Evolutionary conservation across 2,113 vertebrate species (phyloP), one percentile per base, ranked within the genome.

Genomic region (Psittacus erithacus): DNA sequence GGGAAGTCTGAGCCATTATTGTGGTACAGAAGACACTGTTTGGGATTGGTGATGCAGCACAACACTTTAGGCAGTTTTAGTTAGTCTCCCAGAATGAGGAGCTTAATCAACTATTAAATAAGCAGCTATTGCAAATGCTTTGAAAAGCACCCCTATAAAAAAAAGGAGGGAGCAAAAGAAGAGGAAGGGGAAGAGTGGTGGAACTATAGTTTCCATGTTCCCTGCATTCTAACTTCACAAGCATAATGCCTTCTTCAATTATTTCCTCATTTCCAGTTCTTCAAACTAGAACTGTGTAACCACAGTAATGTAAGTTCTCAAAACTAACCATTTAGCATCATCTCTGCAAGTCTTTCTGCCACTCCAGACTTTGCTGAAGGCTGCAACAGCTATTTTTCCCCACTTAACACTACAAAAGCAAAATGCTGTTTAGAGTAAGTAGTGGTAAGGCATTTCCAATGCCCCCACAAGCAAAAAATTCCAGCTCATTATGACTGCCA

Each of bases 151-250:
- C 24, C 44, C 76, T 39, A 10, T 52, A 38, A 43, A 68, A 59
- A 39, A 55, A 16, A 4, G 1, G 3, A 3, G 5, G 3, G 14
- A 7, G 55, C 2, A 1, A 57, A 57, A 20, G 8, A 1, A 5
- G 2, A 8, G 7, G 3, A 12, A 39, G 50, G 3, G 10, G 6
- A 38, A 17, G 59, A 17, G 10, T 17, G 9, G 17, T 39, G 7
- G 16, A 43, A 47, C n/a, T 41, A 24, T 29, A 62, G 10, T 10
- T n/a, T 81, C 20, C 10, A 60, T 13, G 14, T 73, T 50, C 50
- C 59, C 64, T 84, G 43, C 44, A 11, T 75, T 92, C 55, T 88
- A 80, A 52, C 11, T 71, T 83, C 38, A 88, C 33, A 81, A 82
- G 46, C 83, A 57, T 38, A 92, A 79, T 0, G 4, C 25, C 74